A percentile compares a stretch with the other conserved stretches of the same genome.
These are phyloP conservation scores for Lasiommata megera DNA, from an alignment of 2,888 invertebrate species.

Conservation along the genomic window DNA sequence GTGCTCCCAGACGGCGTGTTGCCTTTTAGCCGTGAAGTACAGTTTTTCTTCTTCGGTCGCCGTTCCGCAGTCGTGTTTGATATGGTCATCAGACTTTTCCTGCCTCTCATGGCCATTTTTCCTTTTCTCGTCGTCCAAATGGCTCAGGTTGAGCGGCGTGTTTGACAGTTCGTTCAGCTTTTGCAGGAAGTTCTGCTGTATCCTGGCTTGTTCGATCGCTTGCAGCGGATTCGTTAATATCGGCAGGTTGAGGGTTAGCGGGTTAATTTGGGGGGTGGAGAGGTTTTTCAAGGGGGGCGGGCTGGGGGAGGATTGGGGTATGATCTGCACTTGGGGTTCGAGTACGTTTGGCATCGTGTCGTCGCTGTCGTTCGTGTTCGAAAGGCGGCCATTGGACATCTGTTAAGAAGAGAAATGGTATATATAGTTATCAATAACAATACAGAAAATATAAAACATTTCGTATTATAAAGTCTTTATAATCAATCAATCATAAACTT, in stretches of 20 bases:
- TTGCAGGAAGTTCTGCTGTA: slow-evolving; percentile 67
- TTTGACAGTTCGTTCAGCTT: slow-evolving; percentile 71
- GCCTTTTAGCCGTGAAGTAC: slow-evolving; percentile 70
- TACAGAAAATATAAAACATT: too few species aligned
- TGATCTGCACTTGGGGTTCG: slow-evolving; percentile 71
- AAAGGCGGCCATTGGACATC: slow-evolving; percentile 79
- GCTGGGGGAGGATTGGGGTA: slow-evolving; percentile 65
- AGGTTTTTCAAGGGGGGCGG: slow-evolving; percentile 46
- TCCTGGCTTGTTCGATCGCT: slow-evolving; percentile 67
- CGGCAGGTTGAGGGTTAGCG: slow-evolving; percentile 44
- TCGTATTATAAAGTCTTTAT: too few species aligned
- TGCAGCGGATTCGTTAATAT: slow-evolving; percentile 59
- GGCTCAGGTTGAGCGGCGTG: slow-evolving; percentile 71
- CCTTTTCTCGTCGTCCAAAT: slow-evolving; percentile 59
- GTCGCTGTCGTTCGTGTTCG: slow-evolving; percentile 74
- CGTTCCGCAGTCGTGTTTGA: slow-evolving; percentile 51
- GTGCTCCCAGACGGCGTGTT: slow-evolving; percentile 76
- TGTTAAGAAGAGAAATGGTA: slow-evolving; percentile 35
- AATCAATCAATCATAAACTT: too few species aligned
- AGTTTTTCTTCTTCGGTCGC: slow-evolving; percentile 68
- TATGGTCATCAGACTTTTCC: slow-evolving; percentile 47
- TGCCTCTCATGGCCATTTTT: slow-evolving; percentile 53
- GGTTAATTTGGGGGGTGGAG: slow-evolving; percentile 40
- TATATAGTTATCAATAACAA: not conserved
- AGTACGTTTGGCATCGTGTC: slow-evolving; percentile 74